A percentile compares a stretch with the other conserved stretches of the same genome.
These are phyloP conservation scores for Ditula angustiorana DNA, from an alignment of 2,888 invertebrate genomes.

Conservation along the genomic window DNA sequence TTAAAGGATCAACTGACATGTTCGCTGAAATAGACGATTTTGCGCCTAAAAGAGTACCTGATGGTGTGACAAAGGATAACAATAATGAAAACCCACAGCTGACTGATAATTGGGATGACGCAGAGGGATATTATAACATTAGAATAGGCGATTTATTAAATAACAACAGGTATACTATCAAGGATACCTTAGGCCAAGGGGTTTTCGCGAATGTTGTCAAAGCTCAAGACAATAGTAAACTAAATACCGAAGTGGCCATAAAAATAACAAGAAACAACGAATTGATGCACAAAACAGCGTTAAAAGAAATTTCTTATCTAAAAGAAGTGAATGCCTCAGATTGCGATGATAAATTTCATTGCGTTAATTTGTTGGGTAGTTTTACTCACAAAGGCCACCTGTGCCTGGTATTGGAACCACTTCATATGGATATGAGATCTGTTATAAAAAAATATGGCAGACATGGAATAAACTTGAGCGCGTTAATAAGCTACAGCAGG, in stretches of 20 bases:
- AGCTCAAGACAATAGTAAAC: constrained; percentile 94
- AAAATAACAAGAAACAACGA: constrained; percentile 99
- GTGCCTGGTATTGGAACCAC: constrained; percentile 98
- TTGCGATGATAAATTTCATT: constrained; percentile 98
- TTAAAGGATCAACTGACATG: constrained; percentile 90
- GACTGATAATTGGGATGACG: constrained; percentile 99
- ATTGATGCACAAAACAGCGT: constrained; percentile 98
- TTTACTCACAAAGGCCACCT: constrained; percentile 99
- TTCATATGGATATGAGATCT: constrained; percentile 96
- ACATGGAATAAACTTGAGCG: constrained; percentile 98
- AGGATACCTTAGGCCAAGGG: constrained; percentile 98
- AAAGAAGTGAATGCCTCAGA: constrained; percentile 97
- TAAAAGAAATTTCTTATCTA: constrained; percentile 97
- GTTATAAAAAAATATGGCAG: constrained; percentile 98
- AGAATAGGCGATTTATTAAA: constrained; percentile 95
- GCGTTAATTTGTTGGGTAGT: constrained; percentile 93
- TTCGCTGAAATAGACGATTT: constrained; percentile 97
- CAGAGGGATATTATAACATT: constrained; percentile 98
- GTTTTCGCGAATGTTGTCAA: constrained; percentile 99
- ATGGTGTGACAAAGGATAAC: constrained; percentile 57
- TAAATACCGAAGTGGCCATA: constrained; percentile 96
- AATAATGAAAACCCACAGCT: constrained; percentile 92
- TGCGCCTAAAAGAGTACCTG: constrained; percentile 84
- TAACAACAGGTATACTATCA: constrained; percentile 94
- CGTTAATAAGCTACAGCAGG: constrained; percentile 97